Percentiles rank a stretch among this genome's conserved stretches.
phyloP scores from a whole-genome alignment of 2,797 vertebrate species.

The Gymnopithys bicolor region DNA sequence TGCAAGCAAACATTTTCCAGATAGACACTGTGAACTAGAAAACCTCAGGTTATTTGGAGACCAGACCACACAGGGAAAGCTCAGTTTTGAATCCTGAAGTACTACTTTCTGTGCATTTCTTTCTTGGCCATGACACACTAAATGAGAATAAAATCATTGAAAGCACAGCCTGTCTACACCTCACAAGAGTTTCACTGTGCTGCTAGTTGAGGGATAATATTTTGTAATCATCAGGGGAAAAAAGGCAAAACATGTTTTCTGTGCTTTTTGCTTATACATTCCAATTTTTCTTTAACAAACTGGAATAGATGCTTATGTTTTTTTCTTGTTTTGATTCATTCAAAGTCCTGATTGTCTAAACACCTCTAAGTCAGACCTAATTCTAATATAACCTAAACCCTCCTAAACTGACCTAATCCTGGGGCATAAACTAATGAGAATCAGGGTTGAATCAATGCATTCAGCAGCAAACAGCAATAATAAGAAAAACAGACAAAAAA shows the following conservation, averaged over 20 bases:
- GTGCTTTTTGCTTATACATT: neutral
- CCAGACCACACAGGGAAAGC: neutral
- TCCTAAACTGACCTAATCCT: neutral
- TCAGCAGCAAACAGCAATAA: neutral
- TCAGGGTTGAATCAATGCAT: neutral
- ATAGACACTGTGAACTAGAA: neutral
- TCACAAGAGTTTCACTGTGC: neutral
- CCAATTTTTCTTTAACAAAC: neutral
- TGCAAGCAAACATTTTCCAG: constrained; percentile 3
- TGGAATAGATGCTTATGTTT: neutral
- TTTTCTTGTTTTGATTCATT: neutral
- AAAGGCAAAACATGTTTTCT: neutral
- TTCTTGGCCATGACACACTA: neutral
- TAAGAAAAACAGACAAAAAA: neutral
- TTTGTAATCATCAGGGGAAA: neutral
- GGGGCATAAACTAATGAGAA: neutral
- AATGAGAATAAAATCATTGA: neutral
- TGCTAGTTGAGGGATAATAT: neutral
- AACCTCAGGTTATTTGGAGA: neutral
- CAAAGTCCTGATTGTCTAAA: neutral
- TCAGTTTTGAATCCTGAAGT: neutral
- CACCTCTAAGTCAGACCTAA: neutral
- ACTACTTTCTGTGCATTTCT: neutral
- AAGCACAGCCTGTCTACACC: neutral
- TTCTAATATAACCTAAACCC: neutral